Evolutionary conservation across 1,140 invertebrate genomes (phyloP), one percentile per base, ranked within the genome.

Genomic region (Pseudomyrmex gracilis): DNA sequence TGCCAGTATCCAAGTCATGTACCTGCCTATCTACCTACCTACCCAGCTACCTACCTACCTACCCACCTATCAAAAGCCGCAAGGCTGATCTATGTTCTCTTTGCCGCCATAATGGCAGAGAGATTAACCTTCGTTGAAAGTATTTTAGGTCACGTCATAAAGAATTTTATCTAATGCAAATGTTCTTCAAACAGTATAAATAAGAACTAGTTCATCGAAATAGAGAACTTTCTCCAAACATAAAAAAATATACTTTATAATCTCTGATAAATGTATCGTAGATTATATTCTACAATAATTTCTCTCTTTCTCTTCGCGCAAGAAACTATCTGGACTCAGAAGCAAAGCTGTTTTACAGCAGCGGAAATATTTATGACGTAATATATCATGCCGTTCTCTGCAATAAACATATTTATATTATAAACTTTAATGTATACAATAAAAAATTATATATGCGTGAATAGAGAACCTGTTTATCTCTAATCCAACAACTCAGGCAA

Each of bases 21-120:
- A 57, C 63, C 82, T 84, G 64, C 71, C 73, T 85, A 58, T 49
- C 51, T 85, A 67, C 67, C 57, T 73, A 82, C 74, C 73, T 70
- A 68, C 20, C 47, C 34, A 64, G 73, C 61, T 82, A 74, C 78
- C 64, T 58, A 71, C 53, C 84, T 78, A 76, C 60, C 68, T 71
- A 70, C n/a, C 68, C 45, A 82, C 71, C 77, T 58, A 55, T 66
- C 63, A 70, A 80, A 68, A 88, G 63, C 74, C 7, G 17, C 70
- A 71, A 84, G 74, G 47, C 53, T 34, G 24, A 55, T 47, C 63
- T 74, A 34, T 66, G 64, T 76, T 87, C 43, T 76, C 20, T 57
- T 67, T 24, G 53, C 15, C 43, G 22, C 24, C 57, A 53, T 87
- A 70, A 71, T 71, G 53, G 15, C 15, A 53, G 43, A 49, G 22